Conservation (phyloP, 2,113 vertebrate species). For the Macaca nemestrina region DNA sequence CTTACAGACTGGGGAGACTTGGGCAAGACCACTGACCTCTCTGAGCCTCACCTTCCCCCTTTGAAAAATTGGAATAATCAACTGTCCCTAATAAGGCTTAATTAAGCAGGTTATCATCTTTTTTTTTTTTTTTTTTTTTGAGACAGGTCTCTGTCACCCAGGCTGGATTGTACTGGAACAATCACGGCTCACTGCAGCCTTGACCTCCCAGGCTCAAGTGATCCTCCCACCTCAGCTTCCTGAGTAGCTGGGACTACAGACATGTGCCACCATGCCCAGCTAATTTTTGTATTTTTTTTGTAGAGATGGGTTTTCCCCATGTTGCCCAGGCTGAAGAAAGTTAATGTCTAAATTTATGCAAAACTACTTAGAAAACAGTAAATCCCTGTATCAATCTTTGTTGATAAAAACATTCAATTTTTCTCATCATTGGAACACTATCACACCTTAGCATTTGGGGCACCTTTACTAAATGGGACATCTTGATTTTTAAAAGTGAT, state of each 20-base stretch:
- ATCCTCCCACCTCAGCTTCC: too few relatives aligned
- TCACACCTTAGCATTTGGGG: not conserved
- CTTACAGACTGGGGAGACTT: not conserved
- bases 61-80: not conserved
- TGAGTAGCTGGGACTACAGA: too few relatives aligned
- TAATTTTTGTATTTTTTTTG: too few relatives aligned
- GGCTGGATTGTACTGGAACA: too few relatives aligned
- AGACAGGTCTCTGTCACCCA: too few relatives aligned
- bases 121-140: too few relatives aligned
- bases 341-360: not conserved
- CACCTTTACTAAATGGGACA: not conserved
- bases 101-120: not conserved
- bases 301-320: too few relatives aligned
- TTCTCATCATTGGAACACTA: not conserved
- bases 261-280: too few relatives aligned
- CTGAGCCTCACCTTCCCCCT: not conserved
- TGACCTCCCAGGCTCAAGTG: too few relatives aligned
- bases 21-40: not conserved
- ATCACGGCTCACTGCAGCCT: too few relatives aligned
- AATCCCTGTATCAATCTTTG: not conserved
- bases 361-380: slow-evolving; percentile 16
- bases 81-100: not conserved
- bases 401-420: slow-evolving; percentile 7
- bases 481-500: not conserved
- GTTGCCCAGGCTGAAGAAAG: not conserved